These are phyloP conservation scores for Gryllus longicercus DNA, from an alignment of 2,888 invertebrate species.

Conservation along the genomic window DNA sequence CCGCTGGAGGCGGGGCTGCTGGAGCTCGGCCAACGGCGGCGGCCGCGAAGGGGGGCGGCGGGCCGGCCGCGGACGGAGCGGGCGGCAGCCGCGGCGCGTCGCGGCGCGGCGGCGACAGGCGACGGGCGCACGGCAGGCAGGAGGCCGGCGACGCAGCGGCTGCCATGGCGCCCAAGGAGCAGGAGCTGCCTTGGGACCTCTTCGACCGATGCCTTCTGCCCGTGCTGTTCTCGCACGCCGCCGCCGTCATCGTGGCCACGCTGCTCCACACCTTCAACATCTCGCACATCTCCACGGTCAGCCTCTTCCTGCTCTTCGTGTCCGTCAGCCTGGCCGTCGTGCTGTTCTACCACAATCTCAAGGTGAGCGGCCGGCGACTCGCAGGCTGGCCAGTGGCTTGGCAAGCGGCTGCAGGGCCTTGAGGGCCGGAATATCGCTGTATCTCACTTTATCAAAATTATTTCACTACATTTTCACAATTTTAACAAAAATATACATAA, in stretches of 20 bases:
- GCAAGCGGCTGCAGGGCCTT: no score
- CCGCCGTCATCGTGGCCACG: constrained; percentile 70
- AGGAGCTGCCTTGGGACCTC: constrained; percentile 57
- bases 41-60: no score
- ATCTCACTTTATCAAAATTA: no score
- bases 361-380: constrained; percentile 57
- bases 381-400: not conserved
- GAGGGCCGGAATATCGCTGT: no score
- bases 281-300: constrained; percentile 72
- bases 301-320: constrained; percentile 73
- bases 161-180: constrained; percentile 32
- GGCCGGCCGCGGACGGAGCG: no score
- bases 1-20: no score
- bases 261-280: constrained; percentile 68
- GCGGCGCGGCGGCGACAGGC: not conserved
- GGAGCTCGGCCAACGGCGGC: no score
- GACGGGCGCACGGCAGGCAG: not conserved
- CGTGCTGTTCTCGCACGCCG: constrained; percentile 74
- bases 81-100: no score
- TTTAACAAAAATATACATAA: no score
- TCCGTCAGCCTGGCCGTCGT: constrained; percentile 70
- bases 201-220: constrained; percentile 71
- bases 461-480: no score
- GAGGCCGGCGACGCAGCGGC: not conserved
- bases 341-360: constrained; percentile 73